A percentile compares a stretch with the other conserved stretches of the same genome.
Conservation (phyloP, 2,888 invertebrate species). For the Laspeyria flexula region DNA sequence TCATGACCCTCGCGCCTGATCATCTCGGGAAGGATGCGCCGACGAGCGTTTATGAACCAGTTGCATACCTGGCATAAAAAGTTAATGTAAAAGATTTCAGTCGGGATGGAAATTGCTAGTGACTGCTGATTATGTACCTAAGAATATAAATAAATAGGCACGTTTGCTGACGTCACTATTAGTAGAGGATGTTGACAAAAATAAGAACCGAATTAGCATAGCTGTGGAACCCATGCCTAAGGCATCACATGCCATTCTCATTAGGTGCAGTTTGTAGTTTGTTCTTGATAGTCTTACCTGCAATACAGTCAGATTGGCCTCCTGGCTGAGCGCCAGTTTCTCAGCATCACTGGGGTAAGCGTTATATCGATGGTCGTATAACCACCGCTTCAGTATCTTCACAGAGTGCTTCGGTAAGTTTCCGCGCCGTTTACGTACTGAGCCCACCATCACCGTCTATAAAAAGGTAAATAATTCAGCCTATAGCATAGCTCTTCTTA, state of each 20-base stretch:
- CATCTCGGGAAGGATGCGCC: slow-evolving; percentile 96
- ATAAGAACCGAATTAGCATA: too few species aligned
- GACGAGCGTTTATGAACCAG: slow-evolving; percentile 98
- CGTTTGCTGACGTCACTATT: too few species aligned
- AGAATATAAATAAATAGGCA: too few species aligned
- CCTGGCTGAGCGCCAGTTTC: slow-evolving; percentile 93
- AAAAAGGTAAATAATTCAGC: slow-evolving; percentile 7
- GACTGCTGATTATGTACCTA: too few species aligned
- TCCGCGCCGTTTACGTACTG: slow-evolving; percentile 93
- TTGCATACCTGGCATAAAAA: slow-evolving; percentile 90
- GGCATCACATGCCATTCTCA: too few species aligned
- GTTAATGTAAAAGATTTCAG: neutral
- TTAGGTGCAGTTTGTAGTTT: too few species aligned
- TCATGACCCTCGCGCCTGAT: slow-evolving; percentile 96
- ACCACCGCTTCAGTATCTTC: slow-evolving; percentile 95
- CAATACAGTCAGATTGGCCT: slow-evolving; percentile 94
- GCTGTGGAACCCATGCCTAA: too few species aligned
- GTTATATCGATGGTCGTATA: slow-evolving; percentile 97
- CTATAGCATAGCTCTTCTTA: too few species aligned
- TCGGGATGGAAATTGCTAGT: too few species aligned
- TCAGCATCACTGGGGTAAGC: slow-evolving; percentile 98
- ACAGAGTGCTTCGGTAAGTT: slow-evolving; percentile 97
- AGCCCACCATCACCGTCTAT: slow-evolving; percentile 65
- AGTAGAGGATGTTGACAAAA: too few species aligned
- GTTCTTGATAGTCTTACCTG: slow-evolving; percentile 84